Base-by-base conservation (phyloP, 2,888 invertebrate genomes). In the Pherbina coryleti region DNA sequence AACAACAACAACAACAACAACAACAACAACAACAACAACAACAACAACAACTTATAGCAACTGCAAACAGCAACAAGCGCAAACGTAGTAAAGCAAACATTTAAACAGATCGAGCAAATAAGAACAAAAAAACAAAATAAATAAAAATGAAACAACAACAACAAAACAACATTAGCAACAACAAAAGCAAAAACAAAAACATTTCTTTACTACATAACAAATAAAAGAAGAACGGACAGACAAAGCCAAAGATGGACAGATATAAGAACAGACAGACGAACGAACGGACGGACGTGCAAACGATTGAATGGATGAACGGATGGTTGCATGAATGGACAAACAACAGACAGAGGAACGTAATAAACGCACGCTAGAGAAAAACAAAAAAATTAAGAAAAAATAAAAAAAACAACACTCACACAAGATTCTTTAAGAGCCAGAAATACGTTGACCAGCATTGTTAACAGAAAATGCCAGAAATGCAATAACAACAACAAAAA, bases 1-100 rank as follows among this genome's bases (percentile, higher is more conserved):
- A n/a, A n/a, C n/a, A n/a, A n/a, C 83, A 84, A 84, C 84, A 82
- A 25, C 22, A 76, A 69, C 19, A n/a, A 60, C 67, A 57, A 76
- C 77, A 77, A 76, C 5, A 72, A 19, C n/a, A 72, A 71, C 71
- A 62, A 69, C 51, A 76, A 44, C 82, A 85, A 82, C 81, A 82
- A 76, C 66, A 62, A 75, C 62, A 75, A 78, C 83, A 85, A 82
- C 82, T 81, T 72, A 77, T 67, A 60, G 19, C 67, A 62, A 60
- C 28, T 49, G 25, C 67, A 62, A 60, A 19, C 60, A 79, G 69
- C 37, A 73, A 75, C 44, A 67, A 67, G 37, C 72, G 28, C 53
- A 79, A 76, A 49, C 34, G 49, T 75, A 66, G 75, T 67, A 66
- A 66, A 66, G 51, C 22, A 64, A 31, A 49, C 22, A 28, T 28